Base-by-base conservation (phyloP, 2,797 vertebrate genomes). In the Hozukius guyotensis region DNA sequence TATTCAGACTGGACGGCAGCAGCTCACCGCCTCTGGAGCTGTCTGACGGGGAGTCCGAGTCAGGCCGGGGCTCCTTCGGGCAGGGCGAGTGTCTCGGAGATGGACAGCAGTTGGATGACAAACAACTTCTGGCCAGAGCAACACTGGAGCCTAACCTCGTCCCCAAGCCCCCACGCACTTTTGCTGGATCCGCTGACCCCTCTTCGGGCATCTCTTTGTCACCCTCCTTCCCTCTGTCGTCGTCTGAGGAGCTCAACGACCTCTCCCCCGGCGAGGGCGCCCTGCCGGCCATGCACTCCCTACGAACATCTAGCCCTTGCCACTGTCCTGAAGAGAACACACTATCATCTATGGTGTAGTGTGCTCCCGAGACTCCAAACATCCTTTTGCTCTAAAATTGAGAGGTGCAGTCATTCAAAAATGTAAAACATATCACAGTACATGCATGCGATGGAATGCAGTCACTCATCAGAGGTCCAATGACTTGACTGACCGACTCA, bases 161-260 rank as follows among this genome's bases (percentile, higher is more conserved):
- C 83, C 98, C 99, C 70, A 99, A 99, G 87, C 98, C 98, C 77
- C 98, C 98, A 0, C 95, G 98, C 89, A 96, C 98, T 91, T 99
- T 99, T 60, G 97, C 98, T 0, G 97, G 97, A 85, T 99, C 99
- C 0, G 94, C 98, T 0, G 98, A 99, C 90, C 98, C 98, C 34
- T 99, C 98, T 13, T 99, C 98, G 0, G 98, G 98, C 93, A 97
- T 99, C 94, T 99, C 99, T 0, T 95, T 99, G 79, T 99, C 98
- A 0, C 98, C 98, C n/a, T 99, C 99, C 52, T 98, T 98, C 94
- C 98, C 99, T 3, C 97, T 99, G 65, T 99, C 98, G 46, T 99
- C 99, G 67, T 99, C 98, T 0, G 98, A 98, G 75, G 99, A 99
- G 91, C 96, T 99, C 87, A 99, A 98, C 92, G 99, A 99, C 96